These are phyloP conservation scores for Spizella passerina DNA, from an alignment of 2,797 vertebrate species.

Conservation along the genomic window DNA sequence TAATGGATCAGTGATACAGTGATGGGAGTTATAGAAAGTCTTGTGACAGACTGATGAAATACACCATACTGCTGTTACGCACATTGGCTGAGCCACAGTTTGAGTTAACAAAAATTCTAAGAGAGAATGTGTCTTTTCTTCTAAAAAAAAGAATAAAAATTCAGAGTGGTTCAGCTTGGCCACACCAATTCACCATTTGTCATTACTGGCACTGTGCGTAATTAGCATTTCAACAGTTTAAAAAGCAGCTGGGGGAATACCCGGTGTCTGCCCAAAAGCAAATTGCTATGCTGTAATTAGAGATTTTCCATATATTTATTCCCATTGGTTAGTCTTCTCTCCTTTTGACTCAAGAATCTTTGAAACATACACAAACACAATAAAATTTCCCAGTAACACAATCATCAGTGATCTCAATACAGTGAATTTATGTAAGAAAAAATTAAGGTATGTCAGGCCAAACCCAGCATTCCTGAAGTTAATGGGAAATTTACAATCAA, in stretches of 20 bases:
- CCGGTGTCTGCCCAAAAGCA: constrained; percentile 46
- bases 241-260: constrained; percentile 59
- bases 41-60: constrained; percentile 41
- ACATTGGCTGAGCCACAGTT: constrained; percentile 31
- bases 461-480: background rate
- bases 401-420: background rate
- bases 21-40: constrained; percentile 50
- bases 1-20: constrained; percentile 60
- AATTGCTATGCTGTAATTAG: constrained; percentile 29
- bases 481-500: background rate
- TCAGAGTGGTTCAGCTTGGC: constrained; percentile 1
- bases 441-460: background rate
- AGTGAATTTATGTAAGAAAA: background rate
- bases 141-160: background rate
- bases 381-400: background rate
- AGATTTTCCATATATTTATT: constrained; percentile 24
- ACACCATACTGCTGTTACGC: background rate
- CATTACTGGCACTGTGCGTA: constrained; percentile 44
- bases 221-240: constrained; percentile 39
- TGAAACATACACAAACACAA: background rate
- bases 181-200: constrained; percentile 8
- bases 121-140: constrained; percentile 6
- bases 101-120: background rate
- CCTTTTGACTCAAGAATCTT: constrained; percentile 3
- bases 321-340: constrained; percentile 7